Percentiles rank a stretch among this genome's conserved stretches.
Evolutionary conservation across 2,797 vertebrate genomes (phyloP).

Genomic region (Cyclura pinguis): DNA sequence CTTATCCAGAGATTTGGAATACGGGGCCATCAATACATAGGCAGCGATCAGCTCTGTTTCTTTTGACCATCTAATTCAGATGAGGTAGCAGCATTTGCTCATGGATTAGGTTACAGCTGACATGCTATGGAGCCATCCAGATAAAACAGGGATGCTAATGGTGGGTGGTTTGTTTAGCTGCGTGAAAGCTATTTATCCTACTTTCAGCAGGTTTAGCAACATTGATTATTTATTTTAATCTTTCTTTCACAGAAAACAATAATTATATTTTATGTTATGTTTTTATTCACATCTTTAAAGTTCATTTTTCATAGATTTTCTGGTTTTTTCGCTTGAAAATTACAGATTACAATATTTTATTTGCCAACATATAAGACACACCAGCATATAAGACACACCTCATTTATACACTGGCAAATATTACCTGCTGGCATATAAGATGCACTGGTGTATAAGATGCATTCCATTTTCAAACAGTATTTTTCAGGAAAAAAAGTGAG

Average conservation of each 20-base stretch:
- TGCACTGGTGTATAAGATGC: no score
- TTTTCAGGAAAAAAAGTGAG: no score
- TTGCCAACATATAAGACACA: no score
- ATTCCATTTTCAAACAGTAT: no score
- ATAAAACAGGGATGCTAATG: neutral
- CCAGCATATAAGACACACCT: no score
- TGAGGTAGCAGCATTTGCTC: neutral
- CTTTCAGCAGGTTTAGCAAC: neutral
- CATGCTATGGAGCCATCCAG: neutral
- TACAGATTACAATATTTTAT: neutral
- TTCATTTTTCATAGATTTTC: neutral
- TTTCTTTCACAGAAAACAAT: no score
- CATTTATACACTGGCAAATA: no score
- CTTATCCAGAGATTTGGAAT: neutral
- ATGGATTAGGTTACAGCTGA: neutral
- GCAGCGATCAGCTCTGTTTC: no score
- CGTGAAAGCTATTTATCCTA: neutral
- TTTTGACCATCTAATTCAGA: neutral
- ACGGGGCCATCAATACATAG: neutral
- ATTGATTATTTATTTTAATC: neutral
- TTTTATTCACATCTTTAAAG: neutral
- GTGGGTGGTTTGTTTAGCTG: neutral
- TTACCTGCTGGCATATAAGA: no score
- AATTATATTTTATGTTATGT: no score
- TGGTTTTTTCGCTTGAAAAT: neutral